Percentiles rank a stretch among this genome's conserved stretches.
These are phyloP conservation scores for Tragelaphus scriptus DNA, from an alignment of 2,113 vertebrate genomes.

Conservation along the genomic window DNA sequence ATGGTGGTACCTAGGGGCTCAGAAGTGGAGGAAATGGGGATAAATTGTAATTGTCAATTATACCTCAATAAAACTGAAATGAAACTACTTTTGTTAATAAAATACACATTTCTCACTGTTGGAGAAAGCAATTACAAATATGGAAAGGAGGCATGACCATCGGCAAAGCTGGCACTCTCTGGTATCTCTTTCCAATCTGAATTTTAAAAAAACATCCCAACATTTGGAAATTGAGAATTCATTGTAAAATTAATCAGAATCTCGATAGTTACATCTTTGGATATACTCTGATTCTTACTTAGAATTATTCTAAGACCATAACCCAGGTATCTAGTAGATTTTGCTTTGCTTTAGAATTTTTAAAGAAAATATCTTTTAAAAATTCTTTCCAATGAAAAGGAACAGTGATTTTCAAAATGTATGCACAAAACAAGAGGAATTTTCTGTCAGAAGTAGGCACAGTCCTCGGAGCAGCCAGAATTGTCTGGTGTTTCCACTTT, in stretches of 20 bases:
- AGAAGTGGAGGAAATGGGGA: background rate
- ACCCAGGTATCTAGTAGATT: background rate
- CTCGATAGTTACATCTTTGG: background rate
- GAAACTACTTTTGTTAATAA: background rate
- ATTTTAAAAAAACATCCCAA: background rate
- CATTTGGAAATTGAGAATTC: background rate
- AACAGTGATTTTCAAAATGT: constrained; percentile 3
- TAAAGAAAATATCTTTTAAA: constrained; percentile 13
- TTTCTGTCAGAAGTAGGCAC: background rate
- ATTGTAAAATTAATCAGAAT: background rate
- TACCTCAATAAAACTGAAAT: background rate
- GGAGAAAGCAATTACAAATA: background rate
- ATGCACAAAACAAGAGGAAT: background rate
- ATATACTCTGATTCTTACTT: background rate
- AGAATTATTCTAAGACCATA: background rate
- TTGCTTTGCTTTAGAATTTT: background rate
- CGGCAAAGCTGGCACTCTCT: background rate
- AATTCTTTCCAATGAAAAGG: background rate
- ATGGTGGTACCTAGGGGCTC: background rate
- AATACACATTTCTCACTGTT: background rate
- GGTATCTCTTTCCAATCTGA: background rate
- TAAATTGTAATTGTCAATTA: background rate
- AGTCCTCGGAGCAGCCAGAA: background rate
- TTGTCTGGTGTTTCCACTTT: background rate
- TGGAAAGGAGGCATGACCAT: background rate